These are phyloP conservation scores for Drosophila santomea DNA, from an alignment of 1,140 invertebrate species.

Conservation along the genomic window DNA sequence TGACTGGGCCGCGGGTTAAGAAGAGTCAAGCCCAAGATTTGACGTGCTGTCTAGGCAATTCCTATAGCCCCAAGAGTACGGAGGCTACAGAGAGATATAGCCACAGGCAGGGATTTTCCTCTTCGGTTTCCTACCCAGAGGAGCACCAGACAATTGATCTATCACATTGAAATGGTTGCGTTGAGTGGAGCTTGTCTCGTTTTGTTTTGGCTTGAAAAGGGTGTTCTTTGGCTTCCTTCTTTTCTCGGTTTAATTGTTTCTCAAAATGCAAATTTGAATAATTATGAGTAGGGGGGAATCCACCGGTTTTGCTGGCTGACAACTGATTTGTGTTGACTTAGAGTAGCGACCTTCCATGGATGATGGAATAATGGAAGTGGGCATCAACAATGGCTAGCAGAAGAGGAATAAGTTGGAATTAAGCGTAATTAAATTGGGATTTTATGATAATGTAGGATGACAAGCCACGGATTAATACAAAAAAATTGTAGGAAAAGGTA, in stretches of 20 bases:
- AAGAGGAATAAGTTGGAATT: background rate
- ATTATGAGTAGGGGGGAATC: slow-evolving; percentile 38
- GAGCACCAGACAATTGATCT: slow-evolving; percentile 46
- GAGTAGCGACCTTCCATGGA: slow-evolving; percentile 14
- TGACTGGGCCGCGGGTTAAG: slow-evolving; percentile 27
- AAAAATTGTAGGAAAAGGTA: too few species aligned
- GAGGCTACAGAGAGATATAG: slow-evolving; percentile 3
- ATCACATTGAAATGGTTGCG: slow-evolving; percentile 36
- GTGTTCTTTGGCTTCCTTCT: slow-evolving; percentile 22
- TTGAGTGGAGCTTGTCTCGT: slow-evolving; percentile 33
- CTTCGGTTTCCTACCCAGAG: slow-evolving; percentile 20
- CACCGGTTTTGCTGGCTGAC: slow-evolving; percentile 23
- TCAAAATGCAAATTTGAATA: slow-evolving; percentile 57
- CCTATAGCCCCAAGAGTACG: background rate
- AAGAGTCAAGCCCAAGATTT: slow-evolving; percentile 70
- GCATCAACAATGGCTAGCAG: background rate
- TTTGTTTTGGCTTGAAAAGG: slow-evolving; percentile 3
- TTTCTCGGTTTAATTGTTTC: slow-evolving; percentile 50
- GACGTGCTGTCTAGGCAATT: slow-evolving; percentile 53
- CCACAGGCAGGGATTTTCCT: slow-evolving; percentile 22
- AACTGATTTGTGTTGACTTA: slow-evolving; percentile 47
- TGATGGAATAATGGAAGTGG: background rate
- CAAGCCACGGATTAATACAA: background rate
- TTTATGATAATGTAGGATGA: background rate
- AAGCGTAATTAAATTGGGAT: slow-evolving; percentile 5